Evolutionary conservation across 1,140 invertebrate genomes (phyloP).

Genomic region (Thrips palmi): DNA sequence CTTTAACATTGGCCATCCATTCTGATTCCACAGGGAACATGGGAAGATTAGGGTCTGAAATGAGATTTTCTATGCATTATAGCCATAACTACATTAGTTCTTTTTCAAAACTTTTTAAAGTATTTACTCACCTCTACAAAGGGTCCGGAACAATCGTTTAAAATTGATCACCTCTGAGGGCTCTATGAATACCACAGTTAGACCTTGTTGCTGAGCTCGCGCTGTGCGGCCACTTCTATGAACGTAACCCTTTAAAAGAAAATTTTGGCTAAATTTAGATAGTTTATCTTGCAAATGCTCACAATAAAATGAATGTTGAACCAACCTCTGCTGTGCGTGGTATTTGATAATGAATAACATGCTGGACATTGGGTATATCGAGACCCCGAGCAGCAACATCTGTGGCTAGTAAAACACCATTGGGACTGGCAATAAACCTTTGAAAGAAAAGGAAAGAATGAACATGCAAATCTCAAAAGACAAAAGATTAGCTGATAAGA

Average conservation of each 20-base stretch:
- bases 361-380: slow-evolving; percentile 85
- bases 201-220: slow-evolving; percentile 66
- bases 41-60: slow-evolving; percentile 59
- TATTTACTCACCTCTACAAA: slow-evolving; percentile 49
- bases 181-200: slow-evolving; percentile 83
- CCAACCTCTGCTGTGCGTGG: slow-evolving; percentile 78
- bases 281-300: not conserved
- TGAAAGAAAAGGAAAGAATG: slow-evolving; percentile 17
- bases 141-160: slow-evolving; percentile 57
- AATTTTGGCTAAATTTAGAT: too few species aligned
- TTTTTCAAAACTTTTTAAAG: not conserved
- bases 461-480: slow-evolving; percentile 1
- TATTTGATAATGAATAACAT: slow-evolving; percentile 96
- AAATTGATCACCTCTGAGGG: slow-evolving; percentile 68
- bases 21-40: slow-evolving; percentile 57
- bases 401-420: slow-evolving; percentile 78
- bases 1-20: slow-evolving; percentile 43
- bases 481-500: too few species aligned
- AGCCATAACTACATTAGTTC: not conserved
- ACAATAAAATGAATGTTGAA: slow-evolving; percentile 9
- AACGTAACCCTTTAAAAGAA: slow-evolving; percentile 56
- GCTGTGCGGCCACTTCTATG: slow-evolving; percentile 94
- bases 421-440: slow-evolving; percentile 58
- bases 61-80: slow-evolving; percentile 6
- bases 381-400: slow-evolving; percentile 94